Evolutionary conservation across 2,888 invertebrate genomes (phyloP).

Genomic region (Andrena marginata): DNA sequence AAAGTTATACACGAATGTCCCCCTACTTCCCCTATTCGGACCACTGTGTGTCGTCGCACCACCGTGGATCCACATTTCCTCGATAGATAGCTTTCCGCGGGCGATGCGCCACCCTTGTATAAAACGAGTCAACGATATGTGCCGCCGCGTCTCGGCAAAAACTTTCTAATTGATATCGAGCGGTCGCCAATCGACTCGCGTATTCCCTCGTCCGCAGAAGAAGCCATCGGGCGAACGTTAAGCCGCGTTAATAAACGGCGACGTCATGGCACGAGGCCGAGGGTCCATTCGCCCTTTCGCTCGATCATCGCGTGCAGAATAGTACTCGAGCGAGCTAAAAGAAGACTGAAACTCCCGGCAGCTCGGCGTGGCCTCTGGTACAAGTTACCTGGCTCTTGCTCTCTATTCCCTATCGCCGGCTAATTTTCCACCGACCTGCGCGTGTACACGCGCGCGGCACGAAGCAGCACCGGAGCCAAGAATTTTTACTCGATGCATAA

Average conservation of each 20-base stretch:
- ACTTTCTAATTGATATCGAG: conserved; percentile 36
- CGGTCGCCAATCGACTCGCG: conserved; percentile 17
- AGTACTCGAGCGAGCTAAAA: conserved; percentile 1
- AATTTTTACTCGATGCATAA: conserved; percentile 10
- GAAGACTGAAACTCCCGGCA: conserved; percentile 9
- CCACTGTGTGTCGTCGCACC: neutral
- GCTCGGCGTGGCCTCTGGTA: conserved; percentile 19
- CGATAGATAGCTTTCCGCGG: conserved; percentile 19
- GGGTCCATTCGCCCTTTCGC: conserved; percentile 13
- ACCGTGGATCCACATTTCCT: conserved; percentile 13
- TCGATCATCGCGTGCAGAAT: conserved; percentile 45
- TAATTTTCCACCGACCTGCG: conserved; percentile 43
- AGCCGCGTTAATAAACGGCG: conserved; percentile 43
- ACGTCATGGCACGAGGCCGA: conserved; percentile 25
- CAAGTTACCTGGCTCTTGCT: conserved; percentile 36
- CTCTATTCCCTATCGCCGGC: conserved; percentile 36
- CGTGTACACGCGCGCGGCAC: neutral
- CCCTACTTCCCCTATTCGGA: neutral
- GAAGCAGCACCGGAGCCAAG: neutral
- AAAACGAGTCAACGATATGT: conserved; percentile 25
- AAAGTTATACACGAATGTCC: too few species aligned
- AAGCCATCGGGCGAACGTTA: conserved; percentile 18
- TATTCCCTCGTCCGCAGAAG: conserved; percentile 16
- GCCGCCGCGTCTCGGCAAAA: conserved; percentile 3
- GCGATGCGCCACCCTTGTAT: conserved; percentile 39